phyloP scores from a whole-genome alignment of 1,140 invertebrate species.

The Eriosoma lanigerum region DNA sequence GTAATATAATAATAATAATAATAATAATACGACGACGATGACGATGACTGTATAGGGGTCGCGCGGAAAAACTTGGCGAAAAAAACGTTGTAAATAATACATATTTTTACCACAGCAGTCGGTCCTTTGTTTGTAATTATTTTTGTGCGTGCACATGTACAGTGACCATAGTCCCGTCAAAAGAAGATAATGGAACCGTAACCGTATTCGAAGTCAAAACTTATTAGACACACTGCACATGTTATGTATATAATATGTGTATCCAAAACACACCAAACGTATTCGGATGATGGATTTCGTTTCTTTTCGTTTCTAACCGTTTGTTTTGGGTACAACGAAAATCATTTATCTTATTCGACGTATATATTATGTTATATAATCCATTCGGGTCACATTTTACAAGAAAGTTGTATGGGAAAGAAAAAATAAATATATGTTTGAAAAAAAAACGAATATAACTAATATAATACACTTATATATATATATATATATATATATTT shows the following conservation, averaged over 20 bases:
- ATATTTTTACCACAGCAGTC: constrained; percentile 2
- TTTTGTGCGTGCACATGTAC: not conserved
- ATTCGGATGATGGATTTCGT: not conserved
- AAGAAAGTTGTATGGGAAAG: not conserved
- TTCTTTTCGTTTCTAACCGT: not conserved
- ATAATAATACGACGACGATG: constrained; percentile 1
- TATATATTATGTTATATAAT: not conserved
- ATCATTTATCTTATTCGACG: too few species aligned
- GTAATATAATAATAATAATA: constrained; percentile 9
- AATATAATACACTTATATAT: not conserved
- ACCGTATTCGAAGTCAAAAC: not conserved
- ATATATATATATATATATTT: too few species aligned
- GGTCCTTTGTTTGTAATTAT: not conserved
- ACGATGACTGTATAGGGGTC: not conserved
- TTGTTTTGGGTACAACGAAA: too few species aligned
- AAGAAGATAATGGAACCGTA: not conserved
- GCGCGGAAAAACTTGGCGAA: not conserved
- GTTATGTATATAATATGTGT: not conserved
- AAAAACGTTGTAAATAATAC: not conserved
- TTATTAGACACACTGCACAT: not conserved
- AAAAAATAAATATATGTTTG: not conserved
- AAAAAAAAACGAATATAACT: not conserved
- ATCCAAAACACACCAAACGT: too few species aligned
- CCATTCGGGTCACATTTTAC: not conserved
- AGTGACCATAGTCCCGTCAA: not conserved